Base-by-base conservation (phyloP, 2,888 invertebrate genomes). In the Smittia sp. region DNA sequence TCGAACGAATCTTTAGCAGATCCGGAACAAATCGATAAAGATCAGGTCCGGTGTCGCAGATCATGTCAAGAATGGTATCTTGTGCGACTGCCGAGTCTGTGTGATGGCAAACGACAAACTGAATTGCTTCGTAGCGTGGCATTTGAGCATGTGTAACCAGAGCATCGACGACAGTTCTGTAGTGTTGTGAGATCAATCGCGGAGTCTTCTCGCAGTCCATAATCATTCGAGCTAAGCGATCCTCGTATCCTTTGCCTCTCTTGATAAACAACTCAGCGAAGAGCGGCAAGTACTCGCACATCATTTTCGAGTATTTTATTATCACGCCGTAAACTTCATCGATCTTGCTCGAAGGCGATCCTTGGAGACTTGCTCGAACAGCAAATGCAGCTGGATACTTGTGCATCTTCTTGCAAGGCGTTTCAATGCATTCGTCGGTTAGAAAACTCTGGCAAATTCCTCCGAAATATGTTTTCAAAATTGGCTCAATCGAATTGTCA, bases 201-300 rank as follows among this genome's bases (percentile, higher is more conserved):
- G 41, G 24, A n/a, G n/a, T 24, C 22, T 39, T 18, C n/a, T 68
- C 68, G 24, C 68, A 68, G 6, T n/a, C 46, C 22, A 20, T 68
- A 0, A 68, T 22, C 24, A 41, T 24, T 20, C 22, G 1, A 6
- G 15, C 13, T 13, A 68, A 4, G 13, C 58, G 58, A 9, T 20
- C 24, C 15, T 22, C 41, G 1, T 7, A 11, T 7, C 18, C 63
- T 1, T 41, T 22, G 3, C 13, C 39, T 24, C 46, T 68, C 13
- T 46, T 68, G 1, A 68, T 15, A 4, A 41, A 41, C 6, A 24
- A 7, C 1, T 68, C 46, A 9, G 25, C 24, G 1, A 68, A 41
- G 0, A 15, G 7, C 0, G n/a, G n/a, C 1, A 46, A 9, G 22
- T 46, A 68, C 1, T n/a, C 25, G 11, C 15, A 13, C 22, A 68